Percentiles rank a stretch among this genome's conserved stretches.
These are phyloP conservation scores for Heteropelma amictum DNA, from an alignment of 2,888 invertebrate species.

Conservation along the genomic window DNA sequence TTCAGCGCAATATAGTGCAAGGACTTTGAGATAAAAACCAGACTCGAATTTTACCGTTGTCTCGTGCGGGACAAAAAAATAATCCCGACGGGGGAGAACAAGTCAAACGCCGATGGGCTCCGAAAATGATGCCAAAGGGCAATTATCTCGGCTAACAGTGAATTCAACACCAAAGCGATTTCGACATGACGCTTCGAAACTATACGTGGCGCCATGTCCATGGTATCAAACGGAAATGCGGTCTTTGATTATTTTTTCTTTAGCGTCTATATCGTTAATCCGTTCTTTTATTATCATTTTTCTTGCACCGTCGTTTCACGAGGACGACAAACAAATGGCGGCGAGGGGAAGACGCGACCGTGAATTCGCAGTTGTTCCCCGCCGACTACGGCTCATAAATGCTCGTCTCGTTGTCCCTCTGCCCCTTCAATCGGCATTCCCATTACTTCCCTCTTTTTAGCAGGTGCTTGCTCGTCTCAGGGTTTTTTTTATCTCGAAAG, in stretches of 20 bases:
- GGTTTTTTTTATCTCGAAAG: not conserved
- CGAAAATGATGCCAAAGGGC: not conserved
- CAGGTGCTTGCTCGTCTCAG: conserved; percentile 8
- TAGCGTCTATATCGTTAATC: conserved; percentile 46
- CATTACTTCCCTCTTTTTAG: conserved; percentile 21
- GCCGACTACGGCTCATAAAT: conserved; percentile 25
- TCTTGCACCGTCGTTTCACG: not conserved
- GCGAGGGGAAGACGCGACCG: no score
- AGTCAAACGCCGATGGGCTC: not conserved
- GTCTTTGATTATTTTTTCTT: conserved; percentile 42
- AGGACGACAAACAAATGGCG: no score
- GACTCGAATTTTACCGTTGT: conserved; percentile 41
- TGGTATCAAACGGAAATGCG: conserved; percentile 19
- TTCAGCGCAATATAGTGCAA: conserved; percentile 45
- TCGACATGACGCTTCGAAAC: not conserved
- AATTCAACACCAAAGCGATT: not conserved
- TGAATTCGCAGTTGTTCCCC: not conserved
- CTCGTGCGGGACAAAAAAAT: not conserved
- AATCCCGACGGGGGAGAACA: not conserved
- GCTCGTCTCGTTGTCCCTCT: conserved; percentile 41
- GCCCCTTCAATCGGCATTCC: conserved; percentile 32
- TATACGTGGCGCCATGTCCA: not conserved
- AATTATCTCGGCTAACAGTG: not conserved
- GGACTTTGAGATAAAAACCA: conserved; percentile 35
- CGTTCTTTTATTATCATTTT: conserved; percentile 46